A percentile compares a stretch with the other conserved stretches of the same genome.
These are phyloP conservation scores for Brachypterus glaber DNA, from an alignment of 2,888 invertebrate species.

Conservation along the genomic window DNA sequence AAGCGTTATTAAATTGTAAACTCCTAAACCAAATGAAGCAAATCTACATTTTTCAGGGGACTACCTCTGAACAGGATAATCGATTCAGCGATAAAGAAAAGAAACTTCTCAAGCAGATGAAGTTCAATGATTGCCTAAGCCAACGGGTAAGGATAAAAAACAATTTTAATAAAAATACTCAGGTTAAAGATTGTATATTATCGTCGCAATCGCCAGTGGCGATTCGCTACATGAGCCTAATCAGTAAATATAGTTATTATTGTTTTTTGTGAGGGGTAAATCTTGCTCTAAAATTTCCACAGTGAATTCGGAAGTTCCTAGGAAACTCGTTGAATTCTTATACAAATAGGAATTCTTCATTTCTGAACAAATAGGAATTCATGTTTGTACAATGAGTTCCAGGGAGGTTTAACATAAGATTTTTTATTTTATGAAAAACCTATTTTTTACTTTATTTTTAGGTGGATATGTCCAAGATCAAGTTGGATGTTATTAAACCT, in stretches of 20 bases:
- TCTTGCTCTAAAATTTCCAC: no score
- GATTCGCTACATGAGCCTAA: no score
- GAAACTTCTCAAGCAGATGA: conserved; percentile 97
- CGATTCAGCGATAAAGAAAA: conserved; percentile 99
- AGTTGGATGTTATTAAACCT: conserved; percentile 94
- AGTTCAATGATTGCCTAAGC: conserved; percentile 88
- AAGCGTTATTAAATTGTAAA: no score
- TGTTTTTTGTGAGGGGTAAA: no score
- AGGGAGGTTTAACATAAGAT: conserved; percentile 6
- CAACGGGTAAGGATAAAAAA: conserved; percentile 60
- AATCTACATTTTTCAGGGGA: conserved; percentile 59
- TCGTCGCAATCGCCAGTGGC: no score
- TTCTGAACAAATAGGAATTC: not conserved
- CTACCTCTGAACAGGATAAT: conserved; percentile 97
- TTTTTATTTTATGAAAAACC: not conserved
- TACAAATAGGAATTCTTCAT: not conserved
- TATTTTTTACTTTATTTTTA: conserved; percentile 31
- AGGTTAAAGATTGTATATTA: not conserved
- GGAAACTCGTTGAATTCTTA: no score
- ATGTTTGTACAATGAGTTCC: conserved; percentile 1
- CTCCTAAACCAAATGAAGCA: conserved; percentile 9
- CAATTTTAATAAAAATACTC: conserved; percentile 1
- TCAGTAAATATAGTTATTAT: no score
- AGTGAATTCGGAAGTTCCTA: no score
- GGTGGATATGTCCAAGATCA: conserved; percentile 98